Evolutionary conservation across 2,888 invertebrate genomes (phyloP).

Genomic region (Adela reaumurella): DNA sequence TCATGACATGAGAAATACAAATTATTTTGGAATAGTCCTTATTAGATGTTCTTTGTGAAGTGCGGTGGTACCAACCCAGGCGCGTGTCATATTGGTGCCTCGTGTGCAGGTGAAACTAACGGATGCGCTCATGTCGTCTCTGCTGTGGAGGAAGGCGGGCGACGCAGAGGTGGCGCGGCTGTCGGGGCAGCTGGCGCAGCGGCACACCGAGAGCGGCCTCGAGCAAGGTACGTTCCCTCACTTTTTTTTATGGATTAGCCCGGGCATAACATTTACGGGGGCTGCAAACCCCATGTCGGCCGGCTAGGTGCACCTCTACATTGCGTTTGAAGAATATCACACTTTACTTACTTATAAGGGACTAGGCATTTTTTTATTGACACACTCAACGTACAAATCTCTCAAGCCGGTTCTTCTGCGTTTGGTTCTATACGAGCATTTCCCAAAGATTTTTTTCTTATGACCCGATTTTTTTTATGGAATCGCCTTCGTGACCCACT

Average conservation of each 20-base stretch:
- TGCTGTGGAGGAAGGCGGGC: constrained; percentile 75
- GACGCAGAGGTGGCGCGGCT: constrained; percentile 97
- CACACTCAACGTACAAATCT: not conserved
- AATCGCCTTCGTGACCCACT: no score
- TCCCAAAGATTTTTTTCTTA: no score
- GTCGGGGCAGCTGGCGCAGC: constrained; percentile 69
- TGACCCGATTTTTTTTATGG: no score
- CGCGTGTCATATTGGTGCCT: no score
- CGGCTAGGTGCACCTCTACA: no score
- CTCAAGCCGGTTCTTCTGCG: not conserved
- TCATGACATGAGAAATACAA: no score
- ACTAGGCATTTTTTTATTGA: not conserved
- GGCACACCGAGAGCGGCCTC: constrained; percentile 42
- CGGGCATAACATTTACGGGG: not conserved
- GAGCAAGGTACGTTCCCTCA: constrained; percentile 15
- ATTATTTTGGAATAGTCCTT: constrained; percentile 1
- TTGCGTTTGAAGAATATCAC: no score
- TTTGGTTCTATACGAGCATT: no score
- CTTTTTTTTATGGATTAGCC: not conserved
- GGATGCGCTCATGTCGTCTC: constrained; percentile 83
- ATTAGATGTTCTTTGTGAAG: no score
- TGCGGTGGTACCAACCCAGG: no score
- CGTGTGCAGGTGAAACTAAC: constrained; percentile 77
- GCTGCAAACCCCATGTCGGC: no score
- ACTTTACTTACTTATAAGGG: not conserved